phyloP scores from a whole-genome alignment of 1,140 invertebrate genomes.

The Calycopis cecrops region DNA sequence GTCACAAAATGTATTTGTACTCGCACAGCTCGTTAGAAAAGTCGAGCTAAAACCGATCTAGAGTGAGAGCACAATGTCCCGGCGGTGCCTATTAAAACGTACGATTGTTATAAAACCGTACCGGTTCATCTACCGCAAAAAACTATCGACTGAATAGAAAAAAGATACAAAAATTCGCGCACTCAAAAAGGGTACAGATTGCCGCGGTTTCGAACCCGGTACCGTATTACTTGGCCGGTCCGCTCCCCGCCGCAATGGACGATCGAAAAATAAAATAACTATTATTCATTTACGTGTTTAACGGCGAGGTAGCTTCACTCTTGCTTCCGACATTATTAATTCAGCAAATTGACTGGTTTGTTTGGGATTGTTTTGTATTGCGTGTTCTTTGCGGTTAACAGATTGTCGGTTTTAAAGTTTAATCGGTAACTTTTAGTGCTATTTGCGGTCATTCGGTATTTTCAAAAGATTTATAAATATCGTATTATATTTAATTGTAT shows the following conservation, averaged over 20 bases:
- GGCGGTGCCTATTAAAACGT: constrained; percentile 44
- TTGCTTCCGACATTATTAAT: constrained; percentile 19
- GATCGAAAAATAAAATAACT: constrained; percentile 68
- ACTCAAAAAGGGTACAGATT: constrained; percentile 59
- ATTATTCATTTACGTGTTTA: constrained; percentile 58
- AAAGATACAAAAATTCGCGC: constrained; percentile 36
- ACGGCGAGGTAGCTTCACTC: constrained; percentile 43
- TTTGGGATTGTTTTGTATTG: constrained; percentile 8
- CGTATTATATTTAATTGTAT: too few species aligned
- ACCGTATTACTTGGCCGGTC: constrained; percentile 57
- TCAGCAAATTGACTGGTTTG: constrained; percentile 1
- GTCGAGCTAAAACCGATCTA: constrained; percentile 4
- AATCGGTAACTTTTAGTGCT: too few species aligned
- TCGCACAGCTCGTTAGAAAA: background rate
- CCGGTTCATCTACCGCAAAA: constrained; percentile 55
- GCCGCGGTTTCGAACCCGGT: constrained; percentile 47
- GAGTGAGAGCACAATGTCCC: constrained; percentile 17
- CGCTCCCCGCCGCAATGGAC: constrained; percentile 41
- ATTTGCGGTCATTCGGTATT: too few species aligned
- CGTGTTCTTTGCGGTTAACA: constrained; percentile 5
- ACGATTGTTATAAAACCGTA: constrained; percentile 47
- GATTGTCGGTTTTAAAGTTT: background rate
- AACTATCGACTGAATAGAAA: constrained; percentile 63
- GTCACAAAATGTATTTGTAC: too few species aligned
- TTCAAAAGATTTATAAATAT: too few species aligned